These are phyloP conservation scores for Nibea albiflora DNA, from an alignment of 2,113 vertebrate species.

Conservation along the genomic window DNA sequence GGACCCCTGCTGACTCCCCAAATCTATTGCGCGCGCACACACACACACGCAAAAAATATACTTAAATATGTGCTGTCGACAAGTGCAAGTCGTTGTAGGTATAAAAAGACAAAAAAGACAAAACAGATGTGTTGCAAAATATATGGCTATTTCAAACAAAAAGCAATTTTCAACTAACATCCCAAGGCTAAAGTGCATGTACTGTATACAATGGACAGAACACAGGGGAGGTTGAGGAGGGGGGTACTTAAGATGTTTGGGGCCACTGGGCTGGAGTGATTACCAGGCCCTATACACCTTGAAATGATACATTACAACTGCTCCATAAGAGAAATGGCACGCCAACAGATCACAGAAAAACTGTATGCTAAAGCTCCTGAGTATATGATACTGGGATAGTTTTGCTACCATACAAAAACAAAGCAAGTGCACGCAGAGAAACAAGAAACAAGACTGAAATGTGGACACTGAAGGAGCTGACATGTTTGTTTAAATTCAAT, in stretches of 20 bases:
- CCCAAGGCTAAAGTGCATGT: conserved; percentile 5
- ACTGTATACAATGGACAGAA: conserved; percentile 23
- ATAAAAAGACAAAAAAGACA: background rate
- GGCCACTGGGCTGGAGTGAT: conserved; percentile 25
- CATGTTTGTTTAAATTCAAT: background rate
- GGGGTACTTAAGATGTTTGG: background rate
- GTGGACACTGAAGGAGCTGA: background rate
- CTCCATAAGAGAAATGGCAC: conserved; percentile 5
- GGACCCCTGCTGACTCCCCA: conserved; percentile 65
- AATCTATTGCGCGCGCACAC: conserved; percentile 30
- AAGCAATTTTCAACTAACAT: conserved; percentile 4
- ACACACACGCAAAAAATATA: background rate
- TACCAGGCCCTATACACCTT: background rate
- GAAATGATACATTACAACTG: conserved; percentile 15
- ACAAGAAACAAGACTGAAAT: background rate
- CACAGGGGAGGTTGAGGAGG: background rate
- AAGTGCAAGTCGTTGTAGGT: background rate
- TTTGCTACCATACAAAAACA: background rate
- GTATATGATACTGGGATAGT: background rate
- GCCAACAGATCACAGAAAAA: too few species aligned
- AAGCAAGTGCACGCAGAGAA: background rate
- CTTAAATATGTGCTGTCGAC: conserved; percentile 33
- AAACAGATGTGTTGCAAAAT: background rate
- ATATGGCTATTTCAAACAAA: conserved; percentile 1
- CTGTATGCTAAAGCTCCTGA: background rate